phyloP scores from a whole-genome alignment of 2,888 invertebrate genomes.

The Agrochola lota region DNA sequence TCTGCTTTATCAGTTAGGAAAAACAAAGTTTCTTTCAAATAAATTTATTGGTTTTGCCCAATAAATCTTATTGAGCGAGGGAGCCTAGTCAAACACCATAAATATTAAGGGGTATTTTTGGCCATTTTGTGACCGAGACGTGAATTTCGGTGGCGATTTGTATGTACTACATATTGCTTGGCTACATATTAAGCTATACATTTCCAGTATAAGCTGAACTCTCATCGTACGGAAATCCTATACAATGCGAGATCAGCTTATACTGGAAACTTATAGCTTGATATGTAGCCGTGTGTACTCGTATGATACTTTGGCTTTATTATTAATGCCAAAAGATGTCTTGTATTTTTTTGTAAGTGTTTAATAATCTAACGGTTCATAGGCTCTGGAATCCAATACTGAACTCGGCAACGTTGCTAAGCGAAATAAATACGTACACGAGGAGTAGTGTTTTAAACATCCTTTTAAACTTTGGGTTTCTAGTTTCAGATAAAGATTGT shows the following conservation, averaged over 20 bases:
- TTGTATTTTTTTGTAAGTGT: neutral
- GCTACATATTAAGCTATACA: too few relatives aligned
- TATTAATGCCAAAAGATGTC: neutral
- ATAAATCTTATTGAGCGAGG: slow-evolving; percentile 53
- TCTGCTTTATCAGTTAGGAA: slow-evolving; percentile 48
- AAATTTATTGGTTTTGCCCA: slow-evolving; percentile 52
- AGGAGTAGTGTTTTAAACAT: neutral
- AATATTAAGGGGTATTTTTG: slow-evolving; percentile 34
- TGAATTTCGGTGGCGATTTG: neutral
- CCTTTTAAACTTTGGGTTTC: neutral
- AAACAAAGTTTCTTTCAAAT: slow-evolving; percentile 51
- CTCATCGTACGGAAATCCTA: too few relatives aligned
- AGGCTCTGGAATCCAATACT: neutral
- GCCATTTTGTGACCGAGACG: slow-evolving; percentile 1
- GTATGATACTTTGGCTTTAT: neutral
- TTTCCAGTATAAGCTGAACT: too few relatives aligned
- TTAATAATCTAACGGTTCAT: neutral
- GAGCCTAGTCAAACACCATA: slow-evolving; percentile 52
- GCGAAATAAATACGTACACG: neutral
- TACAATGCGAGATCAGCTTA: too few relatives aligned
- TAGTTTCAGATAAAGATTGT: neutral
- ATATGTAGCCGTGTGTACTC: neutral
- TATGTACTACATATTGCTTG: too few relatives aligned
- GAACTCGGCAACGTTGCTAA: neutral
- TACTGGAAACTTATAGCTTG: too few relatives aligned